Base-by-base conservation (phyloP, 1,140 invertebrate species). In the Polypedilum vanderplanki region DNA sequence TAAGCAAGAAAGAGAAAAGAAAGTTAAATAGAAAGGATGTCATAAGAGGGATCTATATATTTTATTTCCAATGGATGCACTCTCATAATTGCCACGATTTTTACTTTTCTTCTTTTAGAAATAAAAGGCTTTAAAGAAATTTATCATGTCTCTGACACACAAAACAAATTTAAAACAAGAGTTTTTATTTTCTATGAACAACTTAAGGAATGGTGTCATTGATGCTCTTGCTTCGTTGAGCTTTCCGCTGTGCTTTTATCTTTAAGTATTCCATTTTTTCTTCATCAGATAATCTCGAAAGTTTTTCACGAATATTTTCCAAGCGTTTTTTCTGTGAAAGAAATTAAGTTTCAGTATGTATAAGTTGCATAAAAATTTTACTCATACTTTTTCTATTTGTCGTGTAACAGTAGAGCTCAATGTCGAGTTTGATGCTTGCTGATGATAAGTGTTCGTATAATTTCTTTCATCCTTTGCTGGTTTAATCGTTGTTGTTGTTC, bases 191-290 rank as follows among this genome's bases (percentile, higher is more conserved):
- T 57, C 4, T 57, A 4, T 57, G 1, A 70, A 70, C 20, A 70
- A 20, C 3, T 70, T 22, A 8, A 20, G 65, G 65, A 22, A 70
- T 70, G 65, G 65, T 70, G 20, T 70, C 65, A 18, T 70, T 70
- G 17, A 70, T 70, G 65, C 65, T 70, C 17, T 70, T 20, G 9
- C 18, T 70, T 70, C 65, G 65, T 17, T 70, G 17, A 70, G 65
- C 65, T 17, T 70, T 18, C 7, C 65, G 17, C 20, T 70, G 65
- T 20, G 65, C 65, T 18, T 70, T 70, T 8, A 70, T 10, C 20
- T 22, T 70, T 10, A 70, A 1, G 20, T 18, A 70, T 70, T 70
- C 65, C 5, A 70, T 4, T 10, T 70, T 70, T 70, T 70, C 17
- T 10, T 70, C 65, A 4, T 70, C 65, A 2, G 65, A 18, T 20